Conservation (phyloP, 2,888 invertebrate genomes). For the Geotrupes spiniger region DNA sequence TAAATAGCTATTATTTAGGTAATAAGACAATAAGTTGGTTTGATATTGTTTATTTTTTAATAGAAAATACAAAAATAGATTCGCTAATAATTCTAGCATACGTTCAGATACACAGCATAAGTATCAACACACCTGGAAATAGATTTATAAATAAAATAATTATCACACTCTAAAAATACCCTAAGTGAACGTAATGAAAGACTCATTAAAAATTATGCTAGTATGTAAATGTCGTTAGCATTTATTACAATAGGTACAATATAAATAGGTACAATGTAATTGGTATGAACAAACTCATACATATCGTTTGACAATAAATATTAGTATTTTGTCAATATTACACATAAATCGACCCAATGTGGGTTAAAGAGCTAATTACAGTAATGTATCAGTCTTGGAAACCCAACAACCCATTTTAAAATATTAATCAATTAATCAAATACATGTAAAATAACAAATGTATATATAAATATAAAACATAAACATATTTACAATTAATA, state of each 20-base stretch:
- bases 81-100: neutral
- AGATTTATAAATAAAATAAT: too few species aligned
- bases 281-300: neutral
- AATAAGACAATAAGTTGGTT: too few species aligned
- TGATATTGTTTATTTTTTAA: constrained; percentile 7
- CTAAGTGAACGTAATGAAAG: neutral
- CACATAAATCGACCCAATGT: constrained; percentile 1
- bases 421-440: neutral
- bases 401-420: too few species aligned
- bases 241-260: neutral
- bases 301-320: constrained; percentile 2
- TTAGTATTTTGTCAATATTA: constrained; percentile 1
- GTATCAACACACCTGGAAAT: too few species aligned
- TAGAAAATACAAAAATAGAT: constrained; percentile 4
- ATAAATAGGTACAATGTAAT: neutral
- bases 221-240: neutral
- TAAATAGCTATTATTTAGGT: too few species aligned
- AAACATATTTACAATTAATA: constrained; percentile 2
- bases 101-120: too few species aligned
- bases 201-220: neutral
- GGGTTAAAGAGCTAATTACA: too few species aligned
- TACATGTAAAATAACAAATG: neutral
- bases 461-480: neutral
- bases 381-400: too few species aligned
- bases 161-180: too few species aligned